phyloP scores from a whole-genome alignment of 1,140 invertebrate genomes.

The Zaprionus ornatus region DNA sequence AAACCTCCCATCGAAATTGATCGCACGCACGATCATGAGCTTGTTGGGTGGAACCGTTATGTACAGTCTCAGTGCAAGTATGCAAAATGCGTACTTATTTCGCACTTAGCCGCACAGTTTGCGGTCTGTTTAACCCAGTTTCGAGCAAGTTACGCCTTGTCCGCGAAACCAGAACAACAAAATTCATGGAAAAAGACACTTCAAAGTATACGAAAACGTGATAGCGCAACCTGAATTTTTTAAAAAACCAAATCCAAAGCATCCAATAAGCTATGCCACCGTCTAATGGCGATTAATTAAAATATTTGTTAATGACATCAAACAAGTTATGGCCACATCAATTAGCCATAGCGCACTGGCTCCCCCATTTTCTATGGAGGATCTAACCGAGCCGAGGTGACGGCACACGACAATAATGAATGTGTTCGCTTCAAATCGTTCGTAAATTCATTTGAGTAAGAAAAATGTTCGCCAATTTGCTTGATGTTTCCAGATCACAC shows the following conservation, averaged over 20 bases:
- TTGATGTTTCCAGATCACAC: conserved; percentile 8
- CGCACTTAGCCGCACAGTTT: conserved; percentile 28
- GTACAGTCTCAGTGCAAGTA: conserved; percentile 1
- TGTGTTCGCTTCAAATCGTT: neutral
- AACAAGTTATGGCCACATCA: conserved; percentile 48
- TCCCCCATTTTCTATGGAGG: neutral
- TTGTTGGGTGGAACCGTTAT: neutral
- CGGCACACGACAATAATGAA: conserved; percentile 28
- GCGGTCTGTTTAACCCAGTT: conserved; percentile 60
- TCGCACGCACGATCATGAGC: neutral
- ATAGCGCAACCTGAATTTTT: conserved; percentile 63
- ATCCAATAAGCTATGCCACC: conserved; percentile 47
- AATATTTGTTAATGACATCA: conserved; percentile 71
- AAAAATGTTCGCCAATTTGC: conserved; percentile 3
- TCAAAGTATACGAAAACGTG: conserved; percentile 41
- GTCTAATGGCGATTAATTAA: conserved; percentile 74
- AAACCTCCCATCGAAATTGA: neutral
- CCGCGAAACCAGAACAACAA: conserved; percentile 36
- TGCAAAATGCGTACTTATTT: conserved; percentile 36
- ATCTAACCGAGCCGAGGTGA: conserved; percentile 13
- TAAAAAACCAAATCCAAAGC: neutral
- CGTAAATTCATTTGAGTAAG: neutral
- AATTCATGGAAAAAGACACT: conserved; percentile 23
- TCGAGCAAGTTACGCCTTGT: conserved; percentile 58
- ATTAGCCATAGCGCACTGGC: conserved; percentile 21